Evolutionary conservation across 1,140 invertebrate species (phyloP), one percentile per base, ranked within the genome.

Genomic region (Scaptomyza hsui): DNA sequence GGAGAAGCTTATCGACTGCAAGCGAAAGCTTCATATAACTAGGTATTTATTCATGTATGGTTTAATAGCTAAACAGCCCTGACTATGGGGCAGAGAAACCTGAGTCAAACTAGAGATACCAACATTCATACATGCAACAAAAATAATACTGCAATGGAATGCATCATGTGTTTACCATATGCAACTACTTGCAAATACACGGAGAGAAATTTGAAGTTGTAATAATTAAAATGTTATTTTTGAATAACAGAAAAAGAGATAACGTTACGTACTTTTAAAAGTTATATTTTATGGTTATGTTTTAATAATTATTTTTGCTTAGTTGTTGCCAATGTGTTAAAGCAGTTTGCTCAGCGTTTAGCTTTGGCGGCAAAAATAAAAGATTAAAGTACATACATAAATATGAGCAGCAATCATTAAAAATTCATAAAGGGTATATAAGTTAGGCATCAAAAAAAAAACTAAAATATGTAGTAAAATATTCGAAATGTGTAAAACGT

Each of bases 131-230:
- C 73, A 80, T 65, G 72, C 60, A 74, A 61, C 60, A 64, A 44
- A 13, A 64, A 19, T 55, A 42, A 68, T 57, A 56, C 18, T 16
- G 39, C 39, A 57, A 57, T 60, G 62, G 59, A 78, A 86, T 86
- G 82, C 81, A 86, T 81, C 71, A 77, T 81, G 63, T 71, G 70
- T 62, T 74, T 74, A 59, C 81, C 73, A 81, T 65, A 81, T 88
- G 82, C 55, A 88, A 88, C 64, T 74, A 70, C 56, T 45, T 67
- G 7, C 4, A 32, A 29, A 37, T 55, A 45, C 81, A 88, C 81
- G 69, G 9, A 2, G 21, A 39, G 59, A 55, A 64, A 56, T 16
- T 9, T 9, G 7, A n/a, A n/a, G n/a, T n/a, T n/a, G n/a, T n/a
- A n/a, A n/a, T n/a, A n/a, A n/a, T n/a, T n/a, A n/a, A n/a, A n/a